Percentiles rank a stretch among this genome's conserved stretches.
phyloP scores from a whole-genome alignment of 1,140 invertebrate genomes.

The Plectrocnemia conspersa region DNA sequence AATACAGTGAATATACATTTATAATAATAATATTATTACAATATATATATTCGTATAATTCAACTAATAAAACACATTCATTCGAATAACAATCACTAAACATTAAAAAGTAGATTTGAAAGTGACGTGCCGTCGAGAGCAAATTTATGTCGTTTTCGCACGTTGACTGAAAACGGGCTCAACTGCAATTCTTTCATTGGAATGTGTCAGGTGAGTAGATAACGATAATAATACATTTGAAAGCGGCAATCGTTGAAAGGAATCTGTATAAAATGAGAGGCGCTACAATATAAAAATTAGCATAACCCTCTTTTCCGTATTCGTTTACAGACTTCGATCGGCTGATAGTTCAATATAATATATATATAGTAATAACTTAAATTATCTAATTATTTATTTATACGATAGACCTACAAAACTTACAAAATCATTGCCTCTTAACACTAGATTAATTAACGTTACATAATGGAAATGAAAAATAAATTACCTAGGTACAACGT shows the following conservation, averaged over 20 bases:
- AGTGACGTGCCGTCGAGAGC: background rate
- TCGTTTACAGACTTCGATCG: slow-evolving; percentile 6
- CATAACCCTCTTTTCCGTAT: slow-evolving; percentile 4
- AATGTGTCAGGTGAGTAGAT: slow-evolving; percentile 24
- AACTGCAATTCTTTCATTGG: slow-evolving; percentile 26
- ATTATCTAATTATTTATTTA: slow-evolving; percentile 22
- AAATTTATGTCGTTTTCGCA: background rate
- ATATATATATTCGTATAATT: no score
- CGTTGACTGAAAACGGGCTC: slow-evolving; percentile 12
- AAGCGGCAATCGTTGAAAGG: slow-evolving; percentile 1
- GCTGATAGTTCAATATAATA: no score
- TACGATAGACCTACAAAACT: slow-evolving; percentile 52
- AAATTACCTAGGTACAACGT: slow-evolving; percentile 57
- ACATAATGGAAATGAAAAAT: slow-evolving; percentile 54
- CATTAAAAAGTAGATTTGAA: background rate
- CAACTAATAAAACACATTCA: background rate
- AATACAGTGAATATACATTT: no score
- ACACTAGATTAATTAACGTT: slow-evolving; percentile 50
- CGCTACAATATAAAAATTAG: background rate
- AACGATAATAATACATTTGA: slow-evolving; percentile 17
- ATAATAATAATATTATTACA: no score
- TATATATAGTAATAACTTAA: slow-evolving; percentile 34
- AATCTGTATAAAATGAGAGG: background rate
- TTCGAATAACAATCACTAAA: background rate
- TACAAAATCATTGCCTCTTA: slow-evolving; percentile 50